Base-by-base conservation (phyloP, 2,888 invertebrate species). In the Metacarcinus magister region DNA sequence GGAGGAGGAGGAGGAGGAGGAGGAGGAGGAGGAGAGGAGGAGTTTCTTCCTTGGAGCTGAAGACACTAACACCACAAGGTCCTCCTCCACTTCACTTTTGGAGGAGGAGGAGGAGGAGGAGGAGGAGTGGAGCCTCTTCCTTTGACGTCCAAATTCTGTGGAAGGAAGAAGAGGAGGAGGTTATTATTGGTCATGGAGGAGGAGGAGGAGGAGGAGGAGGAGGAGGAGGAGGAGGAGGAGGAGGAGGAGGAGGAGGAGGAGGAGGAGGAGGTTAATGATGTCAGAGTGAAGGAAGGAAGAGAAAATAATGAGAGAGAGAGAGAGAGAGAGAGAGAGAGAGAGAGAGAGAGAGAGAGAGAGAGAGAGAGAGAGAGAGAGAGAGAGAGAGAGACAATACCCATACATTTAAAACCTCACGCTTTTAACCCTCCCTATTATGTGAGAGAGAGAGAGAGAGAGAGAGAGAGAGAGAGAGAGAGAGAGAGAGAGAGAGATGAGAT, bases 71-170 rank as follows among this genome's bases (percentile, higher is more conserved):
- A 82, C 32, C 32, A 82, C 28, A 82, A 32, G 5, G 0, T 82
- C 82, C 4, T 82, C 82, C 82, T 82, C 82, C 13, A 28, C 8
- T 82, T 23, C 28, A 28, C 82, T 28, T 32, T 82, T 82, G 82
- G 19, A 75, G 28, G 28, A 32, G 82, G 82, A 32, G 82, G 82
- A 32, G 82, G 32, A 82, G 82, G 82, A 82, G 82, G 32, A 82
- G 82, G 82, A 82, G 82, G 82, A 82, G 82, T 82, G 82, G 10
- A 82, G 82, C 28, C 82, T 82, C 82, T 82, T 82, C 32, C 82
- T 82, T 32, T 82, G 82, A 0, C 82, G 28, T 5, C 82, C 82
- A 13, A 82, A 82, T 32, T 82, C 82, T 82, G 82, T 32, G 32
- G 82, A 32, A 82, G 10, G 32, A 82, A 32, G 32, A 82, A 82